Evolutionary conservation across 1,140 invertebrate species (phyloP), one percentile per base, ranked within the genome.

Genomic region (Stratiolaelaps scimitus): DNA sequence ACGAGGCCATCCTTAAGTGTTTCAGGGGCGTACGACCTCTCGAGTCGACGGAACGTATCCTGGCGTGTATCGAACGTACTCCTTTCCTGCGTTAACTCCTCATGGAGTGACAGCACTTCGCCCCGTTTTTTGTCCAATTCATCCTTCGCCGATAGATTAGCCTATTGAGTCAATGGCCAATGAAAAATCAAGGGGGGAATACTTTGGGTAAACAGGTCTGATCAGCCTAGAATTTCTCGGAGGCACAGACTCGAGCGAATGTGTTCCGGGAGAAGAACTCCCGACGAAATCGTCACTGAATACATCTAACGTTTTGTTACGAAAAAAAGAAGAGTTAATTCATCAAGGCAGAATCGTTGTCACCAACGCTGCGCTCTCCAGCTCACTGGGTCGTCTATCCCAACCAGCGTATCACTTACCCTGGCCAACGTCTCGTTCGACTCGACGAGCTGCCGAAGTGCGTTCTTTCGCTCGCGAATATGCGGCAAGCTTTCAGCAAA

Each of bases 121-220:
- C 34, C 53, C 17, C 53, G 53, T 20, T n/a, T 60, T 26, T 60
- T 26, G 26, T 60, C 53, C 53, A 60, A 26, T 15, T 26, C 53
- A 26, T 60, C 23, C 26, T 34, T 26, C 23, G 26, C 34, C 23
- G 53, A 60, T 17, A 60, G 26, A 34, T 60, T 60, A 15, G 20
- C 5, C 53, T 60, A 10, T 6, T n/a, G 23, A 48, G 4, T 40
- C 34, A 40, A 40, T n/a, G n/a, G n/a, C n/a, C n/a, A n/a, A n/a
- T n/a, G n/a, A n/a, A n/a, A n/a, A n/a, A n/a, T n/a, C n/a, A n/a
- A n/a, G n/a, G n/a, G 10, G 0, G 0, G 4, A 40, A 40, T 40
- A 40, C n/a, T n/a, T n/a, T n/a, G n/a, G n/a, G 34, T 40, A 40
- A 40, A 40, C 4, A 40, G 10, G 10, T 40, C 34, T 40, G 10